phyloP scores from a whole-genome alignment of 2,113 vertebrate genomes.

The Gavialis gangeticus region DNA sequence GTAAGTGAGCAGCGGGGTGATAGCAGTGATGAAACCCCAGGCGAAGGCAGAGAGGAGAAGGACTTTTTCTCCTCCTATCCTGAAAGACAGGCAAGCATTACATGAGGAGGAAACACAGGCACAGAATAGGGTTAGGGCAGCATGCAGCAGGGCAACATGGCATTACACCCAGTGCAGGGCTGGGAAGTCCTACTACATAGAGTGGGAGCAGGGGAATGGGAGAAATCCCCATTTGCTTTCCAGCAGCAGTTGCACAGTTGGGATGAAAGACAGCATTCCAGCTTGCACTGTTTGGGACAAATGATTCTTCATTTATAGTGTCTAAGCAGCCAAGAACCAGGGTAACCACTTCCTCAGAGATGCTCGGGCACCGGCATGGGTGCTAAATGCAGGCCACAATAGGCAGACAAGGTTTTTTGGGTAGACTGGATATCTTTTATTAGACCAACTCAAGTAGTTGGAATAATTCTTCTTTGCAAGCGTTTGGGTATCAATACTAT shows the following conservation, averaged over 20 bases:
- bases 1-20: slow-evolving; percentile 88
- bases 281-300: background rate
- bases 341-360: background rate
- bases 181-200: background rate
- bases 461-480: too few relatives aligned
- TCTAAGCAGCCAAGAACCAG: background rate
- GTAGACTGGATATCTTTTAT: too few relatives aligned
- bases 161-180: background rate
- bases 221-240: background rate
- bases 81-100: slow-evolving; percentile 47
- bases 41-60: slow-evolving; percentile 90
- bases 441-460: too few relatives aligned
- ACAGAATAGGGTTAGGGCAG: background rate
- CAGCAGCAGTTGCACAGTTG: background rate
- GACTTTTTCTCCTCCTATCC: slow-evolving; percentile 95
- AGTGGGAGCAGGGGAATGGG: background rate
- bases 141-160: background rate
- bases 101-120: background rate
- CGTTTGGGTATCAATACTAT: too few relatives aligned
- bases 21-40: slow-evolving; percentile 90
- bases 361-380: background rate
- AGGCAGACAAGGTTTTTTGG: too few relatives aligned
- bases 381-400: too few relatives aligned
- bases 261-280: background rate
- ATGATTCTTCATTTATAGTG: background rate